Conservation (phyloP, 2,797 vertebrate genomes). For the Macrochelys suwanniensis region DNA sequence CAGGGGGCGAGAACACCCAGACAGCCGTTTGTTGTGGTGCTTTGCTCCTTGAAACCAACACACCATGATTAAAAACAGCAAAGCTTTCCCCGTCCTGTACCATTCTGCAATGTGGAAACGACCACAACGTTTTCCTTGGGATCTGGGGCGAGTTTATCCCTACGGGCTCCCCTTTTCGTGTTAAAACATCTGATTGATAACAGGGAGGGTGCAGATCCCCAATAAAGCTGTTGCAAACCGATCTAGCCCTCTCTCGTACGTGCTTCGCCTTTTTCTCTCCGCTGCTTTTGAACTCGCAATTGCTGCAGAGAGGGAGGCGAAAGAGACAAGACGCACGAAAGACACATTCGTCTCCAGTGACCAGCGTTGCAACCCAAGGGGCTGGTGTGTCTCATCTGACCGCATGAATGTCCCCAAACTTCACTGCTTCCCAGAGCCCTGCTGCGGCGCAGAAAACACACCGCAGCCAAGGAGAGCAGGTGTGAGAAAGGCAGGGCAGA, state of each 20-base stretch:
- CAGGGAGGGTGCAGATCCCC: neutral
- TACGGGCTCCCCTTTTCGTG: neutral
- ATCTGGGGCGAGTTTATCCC: neutral
- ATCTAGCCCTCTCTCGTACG: fast-evolving
- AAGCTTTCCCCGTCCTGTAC: fast-evolving
- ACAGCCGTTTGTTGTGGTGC: neutral
- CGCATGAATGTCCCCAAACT: neutral
- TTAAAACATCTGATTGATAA: neutral
- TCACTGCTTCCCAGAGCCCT: too few species aligned
- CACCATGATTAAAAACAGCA: neutral
- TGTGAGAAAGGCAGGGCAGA: neutral
- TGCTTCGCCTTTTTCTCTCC: neutral
- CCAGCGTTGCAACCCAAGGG: neutral
- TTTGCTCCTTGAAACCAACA: neutral
- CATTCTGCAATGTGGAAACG: too few species aligned
- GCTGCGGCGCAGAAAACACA: too few species aligned
- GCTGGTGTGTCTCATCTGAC: neutral
- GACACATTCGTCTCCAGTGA: neutral
- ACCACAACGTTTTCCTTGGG: neutral
- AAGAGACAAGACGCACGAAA: neutral
- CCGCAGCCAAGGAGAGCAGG: neutral
- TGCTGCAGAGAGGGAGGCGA: neutral
- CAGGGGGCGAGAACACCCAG: neutral
- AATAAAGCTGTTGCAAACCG: neutral
- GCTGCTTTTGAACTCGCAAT: neutral